A percentile compares a stretch with the other conserved stretches of the same genome.
Conservation (phyloP, 1,140 invertebrate genomes). For the Heterodera schachtii region DNA sequence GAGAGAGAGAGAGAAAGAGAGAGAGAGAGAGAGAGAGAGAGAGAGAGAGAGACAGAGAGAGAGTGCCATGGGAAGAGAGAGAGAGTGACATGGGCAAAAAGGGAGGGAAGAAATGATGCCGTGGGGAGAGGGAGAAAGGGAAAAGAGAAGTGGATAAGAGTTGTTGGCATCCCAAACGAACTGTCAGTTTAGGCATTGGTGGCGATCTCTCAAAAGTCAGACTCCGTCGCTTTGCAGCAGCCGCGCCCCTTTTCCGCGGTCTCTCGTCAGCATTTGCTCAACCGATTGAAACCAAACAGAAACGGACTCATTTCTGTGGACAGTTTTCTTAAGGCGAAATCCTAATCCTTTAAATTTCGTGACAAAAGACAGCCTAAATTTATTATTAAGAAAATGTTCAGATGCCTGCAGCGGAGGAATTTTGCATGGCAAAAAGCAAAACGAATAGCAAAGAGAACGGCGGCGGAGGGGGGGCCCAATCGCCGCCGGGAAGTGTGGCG, state of each 20-base stretch:
- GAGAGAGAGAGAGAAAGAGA: background rate
- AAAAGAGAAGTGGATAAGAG: background rate
- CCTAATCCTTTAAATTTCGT: no score
- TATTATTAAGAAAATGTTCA: background rate
- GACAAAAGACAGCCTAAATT: background rate
- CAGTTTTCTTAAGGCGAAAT: slow-evolving; percentile 60
- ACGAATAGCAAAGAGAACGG: slow-evolving; percentile 20
- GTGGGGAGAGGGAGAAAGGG: background rate
- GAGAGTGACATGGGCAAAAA: background rate
- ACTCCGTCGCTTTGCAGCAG: slow-evolving; percentile 56
- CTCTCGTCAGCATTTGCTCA: slow-evolving; percentile 14
- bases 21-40: background rate
- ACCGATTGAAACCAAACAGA: slow-evolving; percentile 55
- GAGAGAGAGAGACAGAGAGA: background rate
- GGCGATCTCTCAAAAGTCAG: slow-evolving; percentile 64
- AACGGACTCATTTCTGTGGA: slow-evolving; percentile 56
- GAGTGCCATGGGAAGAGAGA: no score
- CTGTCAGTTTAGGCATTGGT: slow-evolving; percentile 49
- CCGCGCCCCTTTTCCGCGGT: slow-evolving; percentile 44
- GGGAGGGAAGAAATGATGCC: background rate
- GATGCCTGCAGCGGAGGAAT: slow-evolving; percentile 41
- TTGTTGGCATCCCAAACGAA: background rate
- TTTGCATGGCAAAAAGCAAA: slow-evolving; percentile 48
- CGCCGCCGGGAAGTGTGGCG: slow-evolving; percentile 9
- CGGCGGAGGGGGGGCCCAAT: background rate